Percentiles rank a stretch among this genome's conserved stretches.
phyloP scores from a whole-genome alignment of 2,113 vertebrate species.

The Dascyllus trimaculatus region DNA sequence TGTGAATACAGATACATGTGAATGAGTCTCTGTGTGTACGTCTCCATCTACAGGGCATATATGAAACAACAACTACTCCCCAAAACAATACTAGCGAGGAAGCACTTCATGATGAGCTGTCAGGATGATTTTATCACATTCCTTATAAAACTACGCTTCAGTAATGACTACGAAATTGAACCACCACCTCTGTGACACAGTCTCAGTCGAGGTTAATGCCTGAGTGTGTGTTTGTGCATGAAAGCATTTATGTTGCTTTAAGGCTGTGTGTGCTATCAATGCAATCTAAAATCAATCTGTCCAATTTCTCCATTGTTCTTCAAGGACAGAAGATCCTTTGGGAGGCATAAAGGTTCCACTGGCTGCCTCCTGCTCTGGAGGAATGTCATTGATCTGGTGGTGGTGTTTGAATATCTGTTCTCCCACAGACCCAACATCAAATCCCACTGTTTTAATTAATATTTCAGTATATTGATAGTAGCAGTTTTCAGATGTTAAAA shows the following conservation, averaged over 20 bases:
- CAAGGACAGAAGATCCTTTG: constrained; percentile 61
- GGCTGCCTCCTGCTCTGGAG: constrained; percentile 23
- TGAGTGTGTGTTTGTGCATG: constrained; percentile 18
- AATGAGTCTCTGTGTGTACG: constrained; percentile 12
- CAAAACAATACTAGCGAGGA: not conserved
- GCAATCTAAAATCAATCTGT: constrained; percentile 54
- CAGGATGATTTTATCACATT: constrained; percentile 12
- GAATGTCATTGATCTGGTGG: constrained; percentile 46
- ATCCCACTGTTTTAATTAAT: not conserved
- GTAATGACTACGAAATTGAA: not conserved
- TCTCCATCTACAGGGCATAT: constrained; percentile 38
- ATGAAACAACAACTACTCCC: constrained; percentile 18
- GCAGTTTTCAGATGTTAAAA: too few species aligned
- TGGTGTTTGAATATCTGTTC: not conserved
- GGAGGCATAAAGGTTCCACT: constrained; percentile 43
- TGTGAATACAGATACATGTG: not conserved
- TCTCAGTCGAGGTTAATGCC: not conserved
- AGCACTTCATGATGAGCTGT: not conserved
- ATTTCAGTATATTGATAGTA: too few species aligned
- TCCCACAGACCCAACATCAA: not conserved
- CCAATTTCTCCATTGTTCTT: constrained; percentile 48
- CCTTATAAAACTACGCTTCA: constrained; percentile 2
- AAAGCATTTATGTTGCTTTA: constrained; percentile 1
- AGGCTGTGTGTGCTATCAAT: constrained; percentile 23
- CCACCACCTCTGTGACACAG: constrained; percentile 12